These are phyloP conservation scores for Acrocephalus arundinaceus DNA, from an alignment of 2,113 vertebrate genomes.

Conservation along the genomic window DNA sequence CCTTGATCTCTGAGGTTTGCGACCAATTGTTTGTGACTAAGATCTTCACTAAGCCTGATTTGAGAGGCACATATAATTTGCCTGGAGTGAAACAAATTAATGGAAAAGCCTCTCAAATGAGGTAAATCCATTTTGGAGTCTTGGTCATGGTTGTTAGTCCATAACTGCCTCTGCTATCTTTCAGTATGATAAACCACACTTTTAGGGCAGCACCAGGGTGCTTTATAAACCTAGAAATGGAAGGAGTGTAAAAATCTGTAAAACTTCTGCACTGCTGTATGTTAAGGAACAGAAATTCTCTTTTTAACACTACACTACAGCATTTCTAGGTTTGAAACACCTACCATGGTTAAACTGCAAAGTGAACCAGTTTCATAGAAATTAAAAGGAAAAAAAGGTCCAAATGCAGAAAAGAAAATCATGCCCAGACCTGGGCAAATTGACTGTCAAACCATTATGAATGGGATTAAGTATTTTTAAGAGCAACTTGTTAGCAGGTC, in stretches of 20 bases:
- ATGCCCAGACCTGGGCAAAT: background rate
- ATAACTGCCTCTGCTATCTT: conserved; percentile 37
- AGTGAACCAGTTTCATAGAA: background rate
- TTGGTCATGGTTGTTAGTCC: conserved; percentile 19
- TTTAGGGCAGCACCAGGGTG: background rate
- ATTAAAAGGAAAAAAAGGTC: background rate
- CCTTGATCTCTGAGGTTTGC: conserved; percentile 65
- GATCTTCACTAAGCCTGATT: conserved; percentile 59
- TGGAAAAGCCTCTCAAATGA: conserved; percentile 68
- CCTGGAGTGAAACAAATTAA: conserved; percentile 68
- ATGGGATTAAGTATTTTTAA: background rate
- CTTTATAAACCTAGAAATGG: background rate
- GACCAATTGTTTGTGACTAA: conserved; percentile 67
- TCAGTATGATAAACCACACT: background rate
- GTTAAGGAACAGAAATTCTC: background rate
- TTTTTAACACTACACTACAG: background rate
- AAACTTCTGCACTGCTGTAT: background rate
- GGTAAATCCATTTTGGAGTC: conserved; percentile 59
- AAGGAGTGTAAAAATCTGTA: background rate
- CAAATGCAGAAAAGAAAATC: background rate
- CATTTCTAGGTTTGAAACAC: background rate
- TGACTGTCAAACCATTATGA: background rate
- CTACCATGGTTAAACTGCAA: background rate
- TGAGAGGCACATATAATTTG: conserved; percentile 62
- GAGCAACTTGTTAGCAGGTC: background rate